phyloP scores from a whole-genome alignment of 2,113 vertebrate species.

The Chaenocephalus aceratus region DNA sequence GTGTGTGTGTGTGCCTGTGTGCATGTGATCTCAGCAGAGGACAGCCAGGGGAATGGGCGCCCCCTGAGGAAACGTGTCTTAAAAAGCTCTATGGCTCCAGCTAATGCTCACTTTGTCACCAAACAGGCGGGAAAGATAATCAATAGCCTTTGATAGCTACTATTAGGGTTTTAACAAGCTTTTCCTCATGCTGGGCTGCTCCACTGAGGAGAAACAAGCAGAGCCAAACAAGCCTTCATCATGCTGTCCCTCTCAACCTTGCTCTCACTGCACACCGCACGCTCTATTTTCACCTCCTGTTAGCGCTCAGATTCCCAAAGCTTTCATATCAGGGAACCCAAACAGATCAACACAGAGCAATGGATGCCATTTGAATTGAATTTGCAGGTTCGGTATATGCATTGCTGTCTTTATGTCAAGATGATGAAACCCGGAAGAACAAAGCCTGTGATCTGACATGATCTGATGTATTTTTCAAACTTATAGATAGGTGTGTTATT shows the following conservation, averaged over 20 bases:
- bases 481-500: neutral
- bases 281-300: constrained; percentile 42
- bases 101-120: constrained; percentile 89
- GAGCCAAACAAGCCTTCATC: constrained; percentile 65
- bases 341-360: neutral
- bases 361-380: neutral
- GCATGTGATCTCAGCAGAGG: constrained; percentile 49
- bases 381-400: neutral
- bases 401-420: neutral
- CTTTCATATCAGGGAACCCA: neutral
- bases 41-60: constrained; percentile 66
- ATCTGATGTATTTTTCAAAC: neutral
- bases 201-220: constrained; percentile 67
- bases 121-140: constrained; percentile 89
- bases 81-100: constrained; percentile 77
- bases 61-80: constrained; percentile 78
- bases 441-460: neutral
- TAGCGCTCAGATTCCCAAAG: constrained; percentile 4
- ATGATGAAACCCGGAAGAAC: neutral
- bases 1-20: constrained; percentile 13
- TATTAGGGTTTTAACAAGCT: constrained; percentile 86
- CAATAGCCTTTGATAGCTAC: constrained; percentile 88
- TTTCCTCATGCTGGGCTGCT: constrained; percentile 83
- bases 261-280: constrained; percentile 36
- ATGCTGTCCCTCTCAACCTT: constrained; percentile 57